Conservation (phyloP, 2,888 invertebrate genomes). For the Ichneumoninae sp. region DNA sequence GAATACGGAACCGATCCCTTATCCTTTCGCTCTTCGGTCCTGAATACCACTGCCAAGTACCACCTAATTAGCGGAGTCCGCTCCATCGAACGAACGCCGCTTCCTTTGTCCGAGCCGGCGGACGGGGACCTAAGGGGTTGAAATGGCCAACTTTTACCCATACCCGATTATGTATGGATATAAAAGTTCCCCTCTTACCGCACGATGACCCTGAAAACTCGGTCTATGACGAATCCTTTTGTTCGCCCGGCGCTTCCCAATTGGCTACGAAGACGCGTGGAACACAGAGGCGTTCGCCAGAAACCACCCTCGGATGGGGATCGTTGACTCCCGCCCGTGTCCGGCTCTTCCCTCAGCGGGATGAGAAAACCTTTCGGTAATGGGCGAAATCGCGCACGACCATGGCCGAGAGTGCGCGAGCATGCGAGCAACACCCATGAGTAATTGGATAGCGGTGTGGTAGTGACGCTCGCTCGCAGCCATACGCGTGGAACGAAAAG, state of each 20-base stretch:
- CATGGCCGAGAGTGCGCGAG: slow-evolving; percentile 42
- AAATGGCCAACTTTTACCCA: slow-evolving; percentile 44
- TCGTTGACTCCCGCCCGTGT: slow-evolving; percentile 11
- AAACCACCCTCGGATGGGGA: slow-evolving; percentile 34
- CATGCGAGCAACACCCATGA: slow-evolving; percentile 65
- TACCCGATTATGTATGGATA: not conserved
- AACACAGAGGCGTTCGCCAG: slow-evolving; percentile 55
- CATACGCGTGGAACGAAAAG: slow-evolving; percentile 82
- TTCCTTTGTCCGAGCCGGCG: slow-evolving; percentile 44
- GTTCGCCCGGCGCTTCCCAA: slow-evolving; percentile 33
- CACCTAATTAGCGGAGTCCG: slow-evolving; percentile 52
- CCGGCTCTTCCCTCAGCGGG: not conserved
- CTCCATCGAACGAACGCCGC: slow-evolving; percentile 43
- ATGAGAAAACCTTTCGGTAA: slow-evolving; percentile 54
- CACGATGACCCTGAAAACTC: slow-evolving; percentile 57
- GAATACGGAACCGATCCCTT: slow-evolving; percentile 30
- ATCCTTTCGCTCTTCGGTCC: not conserved
- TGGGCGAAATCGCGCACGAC: slow-evolving; percentile 54
- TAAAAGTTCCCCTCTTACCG: slow-evolving; percentile 14
- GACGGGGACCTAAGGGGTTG: slow-evolving; percentile 54
- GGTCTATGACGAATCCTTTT: slow-evolving; percentile 66
- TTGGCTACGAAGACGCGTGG: slow-evolving; percentile 54
- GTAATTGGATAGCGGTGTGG: slow-evolving; percentile 71
- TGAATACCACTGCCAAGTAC: slow-evolving; percentile 50
- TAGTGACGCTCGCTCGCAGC: slow-evolving; percentile 73